These are phyloP conservation scores for Sylvia borin DNA, from an alignment of 2,797 vertebrate species.

Conservation along the genomic window DNA sequence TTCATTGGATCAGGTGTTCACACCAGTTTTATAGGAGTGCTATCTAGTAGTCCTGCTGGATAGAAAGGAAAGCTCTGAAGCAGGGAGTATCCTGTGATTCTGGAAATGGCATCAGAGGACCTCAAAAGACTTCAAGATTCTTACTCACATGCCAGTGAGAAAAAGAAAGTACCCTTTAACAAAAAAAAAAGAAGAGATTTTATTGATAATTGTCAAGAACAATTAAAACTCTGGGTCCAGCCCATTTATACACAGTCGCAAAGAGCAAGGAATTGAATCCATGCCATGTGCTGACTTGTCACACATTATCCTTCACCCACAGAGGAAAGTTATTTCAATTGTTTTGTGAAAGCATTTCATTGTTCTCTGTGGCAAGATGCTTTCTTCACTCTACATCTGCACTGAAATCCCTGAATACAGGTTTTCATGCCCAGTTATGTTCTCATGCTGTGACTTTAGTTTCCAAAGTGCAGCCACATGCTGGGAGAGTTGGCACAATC, in stretches of 20 bases:
- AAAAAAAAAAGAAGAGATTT: not conserved
- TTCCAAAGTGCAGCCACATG: constrained; percentile 25
- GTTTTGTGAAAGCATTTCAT: constrained; percentile 34
- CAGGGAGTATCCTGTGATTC: not conserved
- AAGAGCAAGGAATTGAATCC: not conserved
- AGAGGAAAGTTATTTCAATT: not conserved
- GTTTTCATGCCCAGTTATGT: constrained; percentile 22
- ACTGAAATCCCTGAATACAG: not conserved
- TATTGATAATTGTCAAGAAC: not conserved
- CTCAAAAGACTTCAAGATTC: not conserved
- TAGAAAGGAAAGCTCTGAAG: not conserved
- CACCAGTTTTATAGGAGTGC: not conserved
- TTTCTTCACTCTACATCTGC: constrained; percentile 22
- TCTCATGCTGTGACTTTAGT: constrained; percentile 1
- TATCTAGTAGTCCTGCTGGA: not conserved
- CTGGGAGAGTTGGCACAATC: constrained; percentile 16
- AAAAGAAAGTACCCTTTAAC: not conserved
- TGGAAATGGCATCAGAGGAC: not conserved
- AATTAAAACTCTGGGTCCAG: not conserved
- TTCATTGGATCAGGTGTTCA: not conserved
- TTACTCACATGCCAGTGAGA: not conserved
- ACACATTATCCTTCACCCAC: not conserved
- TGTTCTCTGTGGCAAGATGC: constrained; percentile 4
- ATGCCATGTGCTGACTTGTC: not conserved
- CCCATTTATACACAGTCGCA: not conserved